Percentiles rank a stretch among this genome's conserved stretches.
Evolutionary conservation across 1,140 invertebrate species (phyloP).

Genomic region (honey bee (Apis mellifera)): DNA sequence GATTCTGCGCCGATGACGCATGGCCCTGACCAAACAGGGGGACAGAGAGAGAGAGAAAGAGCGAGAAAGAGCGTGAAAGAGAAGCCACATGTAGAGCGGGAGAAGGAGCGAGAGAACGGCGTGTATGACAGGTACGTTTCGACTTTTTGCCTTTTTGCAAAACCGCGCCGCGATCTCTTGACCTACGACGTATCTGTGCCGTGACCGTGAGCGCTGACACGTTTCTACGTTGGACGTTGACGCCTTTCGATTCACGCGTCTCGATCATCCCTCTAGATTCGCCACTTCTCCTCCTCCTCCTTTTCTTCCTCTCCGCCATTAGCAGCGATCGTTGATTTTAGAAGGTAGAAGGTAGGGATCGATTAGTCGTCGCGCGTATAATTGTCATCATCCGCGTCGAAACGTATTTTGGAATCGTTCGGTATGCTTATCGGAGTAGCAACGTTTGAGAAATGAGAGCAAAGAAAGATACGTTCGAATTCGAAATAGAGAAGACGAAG

Average conservation of each 20-base stretch:
- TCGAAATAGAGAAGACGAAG: too few relatives aligned
- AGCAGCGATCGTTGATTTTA: background rate
- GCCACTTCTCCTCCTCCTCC: too few relatives aligned
- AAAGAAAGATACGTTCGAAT: background rate
- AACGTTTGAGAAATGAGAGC: too few relatives aligned
- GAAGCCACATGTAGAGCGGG: background rate
- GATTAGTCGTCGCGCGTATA: background rate
- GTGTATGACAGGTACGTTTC: constrained; percentile 46
- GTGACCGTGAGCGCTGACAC: constrained; percentile 34
- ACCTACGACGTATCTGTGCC: constrained; percentile 33
- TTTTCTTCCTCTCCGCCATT: too few relatives aligned
- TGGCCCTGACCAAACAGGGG: constrained; percentile 44
- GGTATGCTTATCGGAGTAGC: too few relatives aligned
- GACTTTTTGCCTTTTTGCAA: constrained; percentile 36
- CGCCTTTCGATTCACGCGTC: background rate
- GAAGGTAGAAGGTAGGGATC: too few relatives aligned
- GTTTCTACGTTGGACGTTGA: background rate
- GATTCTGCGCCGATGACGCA: constrained; percentile 64
- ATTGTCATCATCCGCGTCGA: background rate
- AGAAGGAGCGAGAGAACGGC: constrained; percentile 8
- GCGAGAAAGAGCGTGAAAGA: constrained; percentile 14
- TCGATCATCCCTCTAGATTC: background rate
- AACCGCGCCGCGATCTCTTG: constrained; percentile 19
- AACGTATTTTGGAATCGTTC: too few relatives aligned
- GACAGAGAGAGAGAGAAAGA: constrained; percentile 24